A percentile compares a stretch with the other conserved stretches of the same genome.
Conservation (phyloP, 2,113 vertebrate species). For the Laticauda colubrina region DNA sequence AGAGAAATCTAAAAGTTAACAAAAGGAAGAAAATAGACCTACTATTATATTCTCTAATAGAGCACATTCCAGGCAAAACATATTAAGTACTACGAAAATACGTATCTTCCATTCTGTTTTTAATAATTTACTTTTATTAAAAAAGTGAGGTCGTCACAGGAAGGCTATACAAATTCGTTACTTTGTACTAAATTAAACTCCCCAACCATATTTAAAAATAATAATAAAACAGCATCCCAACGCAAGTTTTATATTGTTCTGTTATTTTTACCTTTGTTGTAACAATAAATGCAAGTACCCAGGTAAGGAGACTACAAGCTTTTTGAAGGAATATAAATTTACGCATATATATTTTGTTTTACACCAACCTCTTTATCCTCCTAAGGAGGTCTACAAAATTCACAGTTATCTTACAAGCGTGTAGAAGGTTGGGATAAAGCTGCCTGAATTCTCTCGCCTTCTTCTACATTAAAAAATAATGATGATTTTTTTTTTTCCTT, state of each 20-base stretch:
- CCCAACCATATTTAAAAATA: background rate
- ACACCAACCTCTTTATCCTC: constrained; percentile 65
- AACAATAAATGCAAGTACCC: constrained; percentile 64
- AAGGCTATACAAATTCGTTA: constrained; percentile 70
- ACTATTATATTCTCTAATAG: constrained; percentile 71
- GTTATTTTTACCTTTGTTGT: constrained; percentile 15
- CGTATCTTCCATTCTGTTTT: constrained; percentile 72
- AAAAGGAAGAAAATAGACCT: constrained; percentile 71
- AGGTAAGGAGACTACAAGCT: constrained; percentile 59
- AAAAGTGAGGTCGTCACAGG: constrained; percentile 71
- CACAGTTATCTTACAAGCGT: constrained; percentile 77
- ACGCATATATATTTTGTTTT: constrained; percentile 67
- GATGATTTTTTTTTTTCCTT: background rate
- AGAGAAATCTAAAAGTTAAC: constrained; percentile 74
- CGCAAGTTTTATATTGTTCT: background rate
- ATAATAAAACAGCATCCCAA: background rate
- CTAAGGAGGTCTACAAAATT: constrained; percentile 78
- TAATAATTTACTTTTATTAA: constrained; percentile 80
- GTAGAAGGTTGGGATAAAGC: constrained; percentile 69
- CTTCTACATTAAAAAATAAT: constrained; percentile 57
- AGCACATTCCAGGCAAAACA: constrained; percentile 65
- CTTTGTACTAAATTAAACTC: constrained; percentile 60
- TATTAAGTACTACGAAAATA: constrained; percentile 77
- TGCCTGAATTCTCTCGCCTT: constrained; percentile 61
- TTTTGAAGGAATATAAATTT: constrained; percentile 76